A percentile compares a stretch with the other conserved stretches of the same genome.
These are phyloP conservation scores for Anthoscopus minutus DNA, from an alignment of 2,113 vertebrate species.

Conservation along the genomic window DNA sequence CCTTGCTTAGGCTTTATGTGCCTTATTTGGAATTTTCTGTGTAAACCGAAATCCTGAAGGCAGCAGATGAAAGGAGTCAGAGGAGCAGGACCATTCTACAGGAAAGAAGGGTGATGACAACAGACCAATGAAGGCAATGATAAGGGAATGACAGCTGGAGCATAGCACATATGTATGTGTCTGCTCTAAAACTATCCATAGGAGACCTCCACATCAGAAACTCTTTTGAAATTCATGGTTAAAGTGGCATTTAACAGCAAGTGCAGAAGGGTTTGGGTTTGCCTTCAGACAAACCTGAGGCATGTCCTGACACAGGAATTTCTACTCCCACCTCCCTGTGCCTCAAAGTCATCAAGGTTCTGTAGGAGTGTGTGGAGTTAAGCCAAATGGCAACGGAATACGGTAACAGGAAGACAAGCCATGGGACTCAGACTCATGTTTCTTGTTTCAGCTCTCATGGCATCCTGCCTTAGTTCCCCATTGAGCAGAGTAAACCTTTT, in stretches of 20 bases:
- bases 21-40: not conserved
- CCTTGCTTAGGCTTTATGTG: not conserved
- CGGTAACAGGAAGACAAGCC: not conserved
- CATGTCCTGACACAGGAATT: not conserved
- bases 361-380: not conserved
- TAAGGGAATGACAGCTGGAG: not conserved
- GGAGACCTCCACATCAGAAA: not conserved
- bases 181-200: not conserved
- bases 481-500: not conserved
- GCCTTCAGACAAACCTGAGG: not conserved
- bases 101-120: not conserved
- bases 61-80: not conserved
- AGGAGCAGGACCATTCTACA: not conserved
- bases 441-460: not conserved
- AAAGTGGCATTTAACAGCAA: not conserved
- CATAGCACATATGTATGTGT: not conserved
- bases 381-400: not conserved
- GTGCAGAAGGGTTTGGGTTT: not conserved
- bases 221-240: not conserved
- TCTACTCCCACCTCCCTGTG: not conserved
- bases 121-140: fast-evolving
- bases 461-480: not conserved
- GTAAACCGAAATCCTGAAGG: not conserved
- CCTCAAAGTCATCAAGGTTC: not conserved
- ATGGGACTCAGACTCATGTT: not conserved